Evolutionary conservation across 2,113 vertebrate genomes (phyloP), one percentile per base, ranked within the genome.

Genomic region (Megalops atlanticus): DNA sequence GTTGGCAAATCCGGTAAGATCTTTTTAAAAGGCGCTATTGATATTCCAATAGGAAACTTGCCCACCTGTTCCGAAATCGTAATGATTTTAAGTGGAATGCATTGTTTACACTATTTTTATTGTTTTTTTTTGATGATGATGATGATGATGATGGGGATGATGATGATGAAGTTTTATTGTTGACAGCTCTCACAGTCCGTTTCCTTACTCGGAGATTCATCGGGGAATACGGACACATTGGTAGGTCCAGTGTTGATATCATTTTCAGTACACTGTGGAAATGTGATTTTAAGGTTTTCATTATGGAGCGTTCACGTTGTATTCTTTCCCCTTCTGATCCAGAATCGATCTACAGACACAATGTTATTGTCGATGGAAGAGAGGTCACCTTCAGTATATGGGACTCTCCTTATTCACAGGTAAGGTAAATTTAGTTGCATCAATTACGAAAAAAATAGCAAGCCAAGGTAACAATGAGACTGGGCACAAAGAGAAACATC

Each of bases 301-400:
- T n/a, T n/a, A n/a, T n/a, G n/a, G n/a, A n/a, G n/a, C n/a, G n/a
- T n/a, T n/a, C n/a, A n/a, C n/a, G n/a, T 52, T 40, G 71, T 49
- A 31, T 16, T 5, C 31, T 40, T n/a, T 3, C 40, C 78, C 5
- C 0, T 89, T 7, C 76, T 11, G 54, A 24, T 78, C 1, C 88
- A 96, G 96, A 97, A 85, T 96, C 95, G 49, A 91, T 97, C 88
- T 97, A 96, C 87, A 94, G 93, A 52, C 95, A 95, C 84, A 94
- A 83, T 78, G 86, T 95, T 71, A 87, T 88, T 0, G 84, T 93
- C 47, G 94, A 95, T 11, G 94, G 95, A 74, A 93, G 93, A 83
- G 94, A 95, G 85, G 88, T 95, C 58, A 86, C 91, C 3, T 89
- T 96, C 74, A 95, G 95, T 85, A 94, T 97, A 72, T 96, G 95